Evolutionary conservation across 2,797 vertebrate species (phyloP), one percentile per base, ranked within the genome.

Genomic region (Okamejei kenojei): DNA sequence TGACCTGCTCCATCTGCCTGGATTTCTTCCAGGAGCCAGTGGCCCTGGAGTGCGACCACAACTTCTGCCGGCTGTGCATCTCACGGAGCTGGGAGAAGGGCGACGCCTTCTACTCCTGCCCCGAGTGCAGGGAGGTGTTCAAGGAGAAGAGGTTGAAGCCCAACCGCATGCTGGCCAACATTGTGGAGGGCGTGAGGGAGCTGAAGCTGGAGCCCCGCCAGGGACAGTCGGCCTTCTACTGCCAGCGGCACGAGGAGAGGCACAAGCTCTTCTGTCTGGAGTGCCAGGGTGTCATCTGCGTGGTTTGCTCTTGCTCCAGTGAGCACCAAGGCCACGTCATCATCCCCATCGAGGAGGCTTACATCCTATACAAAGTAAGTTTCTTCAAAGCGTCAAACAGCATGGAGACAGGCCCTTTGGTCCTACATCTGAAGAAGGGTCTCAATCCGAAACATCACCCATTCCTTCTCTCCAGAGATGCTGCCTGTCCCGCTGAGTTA

Each of bases 51-150:
- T 97, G 97, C 86, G 97, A 97, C 0, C 97, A 97, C 80, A 97
- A 97, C 94, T 97, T 97, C 93, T 97, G 97, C 63, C 96, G 96
- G 0, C 95, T 95, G 77, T 97, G 97, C 77, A 97, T 97, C 94
- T 95, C 96, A 81, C 96, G 96, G 96, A 96, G 97, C 93, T 97
- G 97, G 97, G 96, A 97, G 93, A 96, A 97, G 95, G 97, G 97
- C 94, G 96, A 96, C 94, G 96, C 95, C 93, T 96, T 97, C 94
- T 97, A 97, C 80, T 96, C 96, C 94, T 95, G 95, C 93, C 95
- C 95, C 1, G 95, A 95, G 93, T 95, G 95, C 93, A 93, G 95
- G 93, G 90, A 93, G 93, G 94, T 13, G 65, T 91, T 91, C 90
- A 65, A 19, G 0, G 90, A 91, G 68, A 91, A 45, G 90, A 91